Evolutionary conservation across 2,113 vertebrate genomes (phyloP).

Genomic region (Aldabrachelys gigantea): DNA sequence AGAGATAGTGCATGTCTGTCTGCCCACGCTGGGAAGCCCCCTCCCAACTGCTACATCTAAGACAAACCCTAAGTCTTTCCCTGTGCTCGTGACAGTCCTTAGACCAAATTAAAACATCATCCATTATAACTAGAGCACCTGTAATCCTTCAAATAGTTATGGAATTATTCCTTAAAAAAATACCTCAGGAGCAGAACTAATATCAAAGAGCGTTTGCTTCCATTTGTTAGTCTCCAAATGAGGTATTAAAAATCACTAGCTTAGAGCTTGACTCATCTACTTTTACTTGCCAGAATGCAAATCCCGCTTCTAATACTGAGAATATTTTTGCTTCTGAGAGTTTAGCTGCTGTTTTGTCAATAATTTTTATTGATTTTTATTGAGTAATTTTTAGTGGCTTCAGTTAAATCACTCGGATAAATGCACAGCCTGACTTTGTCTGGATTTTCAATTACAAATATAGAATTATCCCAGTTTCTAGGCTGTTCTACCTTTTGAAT

Average conservation of each 20-base stretch:
- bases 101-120: neutral
- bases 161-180: neutral
- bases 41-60: neutral
- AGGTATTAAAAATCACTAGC: neutral
- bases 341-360: conserved; percentile 11
- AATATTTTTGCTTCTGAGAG: conserved; percentile 4
- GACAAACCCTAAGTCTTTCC: neutral
- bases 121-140: neutral
- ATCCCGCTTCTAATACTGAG: neutral
- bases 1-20: neutral
- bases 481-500: neutral
- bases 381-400: neutral
- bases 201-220: neutral
- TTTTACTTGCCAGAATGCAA: neutral
- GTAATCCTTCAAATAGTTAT: neutral
- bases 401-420: conserved; percentile 6
- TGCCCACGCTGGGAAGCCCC: neutral
- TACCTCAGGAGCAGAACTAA: neutral
- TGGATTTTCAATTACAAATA: neutral
- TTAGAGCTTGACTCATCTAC: neutral
- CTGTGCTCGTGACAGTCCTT: neutral
- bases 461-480: neutral
- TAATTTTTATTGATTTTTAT: neutral
- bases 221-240: neutral
- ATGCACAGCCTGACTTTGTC: neutral